Base-by-base conservation (phyloP, 2,113 vertebrate genomes). In the Chaetodon trifascialis region DNA sequence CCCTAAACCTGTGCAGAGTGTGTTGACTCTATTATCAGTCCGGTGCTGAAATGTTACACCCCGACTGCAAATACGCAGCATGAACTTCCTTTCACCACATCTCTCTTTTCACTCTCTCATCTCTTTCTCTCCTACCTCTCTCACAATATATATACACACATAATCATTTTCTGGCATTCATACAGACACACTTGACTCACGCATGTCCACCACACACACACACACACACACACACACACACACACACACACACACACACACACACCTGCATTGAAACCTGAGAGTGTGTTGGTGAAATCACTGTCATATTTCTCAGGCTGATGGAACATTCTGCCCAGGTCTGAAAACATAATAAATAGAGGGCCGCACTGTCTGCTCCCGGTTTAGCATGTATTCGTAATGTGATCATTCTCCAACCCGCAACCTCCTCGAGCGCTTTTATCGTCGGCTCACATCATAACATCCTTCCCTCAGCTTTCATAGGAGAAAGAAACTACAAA, bases 31-130 rank as follows among this genome's bases (percentile, higher is more conserved):
- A 89, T 93, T 90, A 90, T 88, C 85, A 81, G 84, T 44, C 1
- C 66, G 0, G 11, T 90, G 94, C 54, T 93, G 92, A 91, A 95
- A 94, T 95, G 92, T 95, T 86, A 83, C 87, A 87, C 90, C 76
- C 76, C 23, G 30, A 79, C 88, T 90, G 76, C 90, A 92, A 95
- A 94, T 92, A 89, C 76, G 86, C 88, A 76, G 87, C 79, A 87
- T 88, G 92, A 93, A 92, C 91, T 85, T 92, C 90, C 80, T 94
- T 84, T 88, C 69, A 64, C 84, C 38, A 56, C 82, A 58, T 64
- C 77, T 60, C 66, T 58, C 46, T 65, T 69, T 73, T 12, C 42
- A 54, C 25, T 44, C 76, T 60, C 38, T 52, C 44, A 21, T 66
- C 65, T 79, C 12, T 59, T 14, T 65, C 66, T 38, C 19, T 51